A percentile compares a stretch with the other conserved stretches of the same genome.
Evolutionary conservation across 2,113 vertebrate species (phyloP).

Genomic region (Scolopax mira): DNA sequence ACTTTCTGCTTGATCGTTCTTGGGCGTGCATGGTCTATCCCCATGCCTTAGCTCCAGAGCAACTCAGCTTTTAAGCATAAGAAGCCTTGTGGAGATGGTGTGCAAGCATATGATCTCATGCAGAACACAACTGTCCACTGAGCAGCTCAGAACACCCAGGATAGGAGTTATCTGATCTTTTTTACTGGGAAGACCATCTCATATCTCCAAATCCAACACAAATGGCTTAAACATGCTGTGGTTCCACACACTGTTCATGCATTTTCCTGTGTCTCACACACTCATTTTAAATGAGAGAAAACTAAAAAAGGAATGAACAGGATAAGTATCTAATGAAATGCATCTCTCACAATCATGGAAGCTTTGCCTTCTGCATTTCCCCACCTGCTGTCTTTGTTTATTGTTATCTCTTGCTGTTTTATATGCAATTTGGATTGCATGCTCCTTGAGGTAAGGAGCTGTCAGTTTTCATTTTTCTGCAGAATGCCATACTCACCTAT

Average conservation of each 20-base stretch:
- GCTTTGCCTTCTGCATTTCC: neutral
- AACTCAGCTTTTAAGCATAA: neutral
- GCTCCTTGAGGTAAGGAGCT: neutral
- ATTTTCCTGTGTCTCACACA: neutral
- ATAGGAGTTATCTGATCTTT: neutral
- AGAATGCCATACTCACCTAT: neutral
- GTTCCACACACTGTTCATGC: neutral
- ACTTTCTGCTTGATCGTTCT: neutral
- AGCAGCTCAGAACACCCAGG: neutral
- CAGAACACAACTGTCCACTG: neutral
- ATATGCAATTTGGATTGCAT: neutral
- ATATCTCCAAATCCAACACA: neutral
- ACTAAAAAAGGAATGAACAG: neutral
- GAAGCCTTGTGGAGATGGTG: neutral
- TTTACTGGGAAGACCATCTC: neutral
- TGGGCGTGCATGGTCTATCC: neutral
- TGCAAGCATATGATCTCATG: neutral
- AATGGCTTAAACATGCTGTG: neutral
- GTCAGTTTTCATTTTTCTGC: constrained; percentile 10
- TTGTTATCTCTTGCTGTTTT: neutral
- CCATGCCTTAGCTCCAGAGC: neutral
- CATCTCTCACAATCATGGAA: neutral
- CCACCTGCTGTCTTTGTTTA: constrained; percentile 5
- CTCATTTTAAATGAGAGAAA: neutral
- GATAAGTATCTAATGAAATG: neutral